These are phyloP conservation scores for Teleiodes luculella DNA, from an alignment of 2,888 invertebrate species.

Conservation along the genomic window DNA sequence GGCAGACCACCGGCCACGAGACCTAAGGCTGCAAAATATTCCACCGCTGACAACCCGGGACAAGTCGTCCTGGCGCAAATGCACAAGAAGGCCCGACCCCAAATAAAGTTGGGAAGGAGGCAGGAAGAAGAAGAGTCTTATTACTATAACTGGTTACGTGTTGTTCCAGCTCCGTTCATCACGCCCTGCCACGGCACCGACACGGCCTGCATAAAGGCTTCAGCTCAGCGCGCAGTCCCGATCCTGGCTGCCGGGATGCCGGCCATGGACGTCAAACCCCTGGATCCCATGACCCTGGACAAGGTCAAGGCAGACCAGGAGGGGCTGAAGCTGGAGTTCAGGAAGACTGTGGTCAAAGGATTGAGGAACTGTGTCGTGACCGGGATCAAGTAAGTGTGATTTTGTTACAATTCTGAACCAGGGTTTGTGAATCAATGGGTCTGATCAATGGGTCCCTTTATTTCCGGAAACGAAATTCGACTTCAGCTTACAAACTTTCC, in stretches of 20 bases:
- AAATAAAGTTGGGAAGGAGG: no score
- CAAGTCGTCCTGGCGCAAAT: no score
- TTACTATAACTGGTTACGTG: no score
- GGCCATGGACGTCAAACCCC: conserved; percentile 39
- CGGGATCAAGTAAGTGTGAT: conserved; percentile 44
- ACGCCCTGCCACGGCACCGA: conserved; percentile 49
- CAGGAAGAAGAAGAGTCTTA: no score
- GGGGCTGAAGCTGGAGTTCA: conserved; percentile 59
- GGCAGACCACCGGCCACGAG: no score
- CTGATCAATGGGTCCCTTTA: no score
- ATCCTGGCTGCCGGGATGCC: conserved; percentile 52
- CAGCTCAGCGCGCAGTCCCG: conserved; percentile 51
- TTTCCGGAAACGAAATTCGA: no score
- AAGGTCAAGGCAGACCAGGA: conserved; percentile 47
- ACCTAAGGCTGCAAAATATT: no score
- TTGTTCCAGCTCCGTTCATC: conserved; percentile 48
- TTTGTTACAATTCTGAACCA: background rate
- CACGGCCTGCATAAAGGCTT: conserved; percentile 40
- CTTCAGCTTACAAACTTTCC: no score
- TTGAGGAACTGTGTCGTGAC: conserved; percentile 50
- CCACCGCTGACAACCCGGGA: no score
- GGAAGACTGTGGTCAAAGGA: conserved; percentile 53
- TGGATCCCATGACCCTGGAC: conserved; percentile 59
- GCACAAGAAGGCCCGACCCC: no score
- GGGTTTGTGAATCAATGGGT: no score